Base-by-base conservation (phyloP, 2,888 invertebrate species). In the Cryptocephalus moraei region DNA sequence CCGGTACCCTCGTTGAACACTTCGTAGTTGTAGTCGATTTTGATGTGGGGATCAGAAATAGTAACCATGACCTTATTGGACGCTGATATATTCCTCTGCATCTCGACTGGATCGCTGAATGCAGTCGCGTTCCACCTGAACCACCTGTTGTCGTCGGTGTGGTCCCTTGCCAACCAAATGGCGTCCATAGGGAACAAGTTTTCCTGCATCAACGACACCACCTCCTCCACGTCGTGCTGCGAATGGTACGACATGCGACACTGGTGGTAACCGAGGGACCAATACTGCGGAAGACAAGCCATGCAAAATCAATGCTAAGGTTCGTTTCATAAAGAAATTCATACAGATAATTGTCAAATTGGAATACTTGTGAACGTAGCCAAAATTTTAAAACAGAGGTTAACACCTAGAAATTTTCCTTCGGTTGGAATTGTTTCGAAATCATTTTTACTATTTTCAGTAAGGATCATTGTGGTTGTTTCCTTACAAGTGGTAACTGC, bases 141-240 rank as follows among this genome's bases (percentile, higher is more conserved):
- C 49, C 60, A 63, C 43, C 52, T 55, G 38, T 95, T 95, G 44
- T 81, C 80, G 67, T 96, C 91, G 0, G 97, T 96, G 67, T 99
- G 92, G 67, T 99, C 97, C 67, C 99, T 96, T 70, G 99, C 99
- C 34, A 99, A 75, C 99, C 99, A 99, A 67, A 97, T 81, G 1
- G 87, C 90, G 70, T 99, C 99, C 69, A 89, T 77, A 2, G 97
- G 96, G 36, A 99, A 84, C 68, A 97, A 91, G 67, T 89, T 77
- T 9, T 77, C 75, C 69, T 97, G 96, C 67, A 94, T 93, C 56
- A 82, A 83, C 6, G 82, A 82, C 51, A 82, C 80, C 0, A 96
- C 90, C 32, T 79, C 73, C 14, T 82, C 77, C 0, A 97, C 91
- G 68, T 99, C 97, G 4, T 85, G 83, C 65, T 94, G 86, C 66